phyloP scores from a whole-genome alignment of 2,113 vertebrate species.

The Melanotaenia duboulayi region DNA sequence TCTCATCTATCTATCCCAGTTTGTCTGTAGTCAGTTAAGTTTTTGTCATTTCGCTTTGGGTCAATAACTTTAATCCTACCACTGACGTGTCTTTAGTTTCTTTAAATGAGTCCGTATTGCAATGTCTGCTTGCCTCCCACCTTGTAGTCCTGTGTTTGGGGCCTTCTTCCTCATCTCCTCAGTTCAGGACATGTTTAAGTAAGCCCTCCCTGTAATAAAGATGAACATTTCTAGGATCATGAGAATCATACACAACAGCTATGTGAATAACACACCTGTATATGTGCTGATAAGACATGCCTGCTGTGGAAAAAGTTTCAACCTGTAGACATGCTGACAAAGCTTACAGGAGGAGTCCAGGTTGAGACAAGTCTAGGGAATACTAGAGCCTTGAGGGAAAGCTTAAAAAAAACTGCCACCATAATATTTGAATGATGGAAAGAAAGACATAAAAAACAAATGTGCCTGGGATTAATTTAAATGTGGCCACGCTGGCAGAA shows the following conservation, averaged over 20 bases:
- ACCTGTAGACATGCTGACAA: conserved; percentile 9
- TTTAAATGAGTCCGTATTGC: no score
- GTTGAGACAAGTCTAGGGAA: conserved; percentile 53
- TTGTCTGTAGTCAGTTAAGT: no score
- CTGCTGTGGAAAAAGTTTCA: conserved; percentile 8
- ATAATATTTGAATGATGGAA: conserved; percentile 29
- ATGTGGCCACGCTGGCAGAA: conserved; percentile 16
- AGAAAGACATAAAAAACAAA: conserved; percentile 21
- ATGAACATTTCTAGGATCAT: background rate
- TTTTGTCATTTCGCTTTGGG: no score
- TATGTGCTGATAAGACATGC: conserved; percentile 7
- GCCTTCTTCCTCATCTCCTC: no score
- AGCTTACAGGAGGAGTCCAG: conserved; percentile 29
- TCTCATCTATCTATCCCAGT: no score
- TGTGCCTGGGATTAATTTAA: background rate
- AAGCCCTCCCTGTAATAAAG: no score
- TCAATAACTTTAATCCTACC: no score
- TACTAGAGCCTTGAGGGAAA: conserved; percentile 13
- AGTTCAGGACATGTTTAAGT: background rate
- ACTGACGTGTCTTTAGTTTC: no score
- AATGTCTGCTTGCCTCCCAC: no score
- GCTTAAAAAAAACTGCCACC: conserved; percentile 9
- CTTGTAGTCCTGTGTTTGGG: no score
- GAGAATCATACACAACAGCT: conserved; percentile 5
- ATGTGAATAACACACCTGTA: conserved; percentile 12